Evolutionary conservation across 2,888 invertebrate species (phyloP).

Genomic region (Sipha maydis): DNA sequence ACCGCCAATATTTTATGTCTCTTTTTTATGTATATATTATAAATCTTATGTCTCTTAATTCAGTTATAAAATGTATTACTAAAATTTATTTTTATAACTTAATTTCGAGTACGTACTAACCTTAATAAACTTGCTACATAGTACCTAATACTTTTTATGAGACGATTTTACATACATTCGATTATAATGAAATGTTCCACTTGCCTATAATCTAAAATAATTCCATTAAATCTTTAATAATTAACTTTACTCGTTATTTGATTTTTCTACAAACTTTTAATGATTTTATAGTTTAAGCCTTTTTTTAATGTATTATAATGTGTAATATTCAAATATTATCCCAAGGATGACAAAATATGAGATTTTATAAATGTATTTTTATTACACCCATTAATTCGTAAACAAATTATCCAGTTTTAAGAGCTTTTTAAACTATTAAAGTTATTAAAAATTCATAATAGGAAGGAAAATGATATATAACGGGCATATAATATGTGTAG

Average conservation of each 20-base stretch:
- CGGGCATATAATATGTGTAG: neutral
- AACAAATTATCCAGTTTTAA: neutral
- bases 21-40: too few species aligned
- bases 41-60: neutral
- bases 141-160: neutral
- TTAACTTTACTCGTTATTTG: too few species aligned
- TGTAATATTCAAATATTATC: too few species aligned
- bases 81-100: neutral
- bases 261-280: too few species aligned
- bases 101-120: neutral
- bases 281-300: too few species aligned
- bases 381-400: too few species aligned
- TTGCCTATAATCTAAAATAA: neutral
- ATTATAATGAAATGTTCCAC: neutral
- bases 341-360: too few species aligned
- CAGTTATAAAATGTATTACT: neutral
- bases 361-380: too few species aligned
- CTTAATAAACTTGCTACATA: neutral
- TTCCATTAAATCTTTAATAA: neutral
- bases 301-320: too few species aligned
- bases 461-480: neutral
- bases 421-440: neutral
- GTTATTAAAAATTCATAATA: neutral
- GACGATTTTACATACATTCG: neutral
- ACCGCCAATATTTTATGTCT: conserved; percentile 1